phyloP scores from a whole-genome alignment of 2,113 vertebrate genomes.

The Philantomba maxwellii region DNA sequence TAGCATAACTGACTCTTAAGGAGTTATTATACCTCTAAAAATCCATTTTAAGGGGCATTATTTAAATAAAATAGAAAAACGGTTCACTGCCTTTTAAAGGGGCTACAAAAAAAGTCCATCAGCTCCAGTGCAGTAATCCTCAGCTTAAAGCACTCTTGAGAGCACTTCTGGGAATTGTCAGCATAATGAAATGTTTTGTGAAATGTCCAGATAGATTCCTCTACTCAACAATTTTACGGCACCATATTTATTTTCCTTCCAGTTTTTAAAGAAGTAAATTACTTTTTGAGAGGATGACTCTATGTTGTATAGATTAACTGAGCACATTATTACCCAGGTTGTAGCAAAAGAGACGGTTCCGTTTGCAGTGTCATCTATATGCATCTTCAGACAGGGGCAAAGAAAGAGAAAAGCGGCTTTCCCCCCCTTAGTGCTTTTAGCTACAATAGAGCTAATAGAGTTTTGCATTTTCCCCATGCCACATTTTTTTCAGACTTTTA shows the following conservation, averaged over 20 bases:
- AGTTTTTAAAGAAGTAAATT: conserved; percentile 81
- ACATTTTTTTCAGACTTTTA: conserved; percentile 65
- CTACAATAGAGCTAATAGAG: conserved; percentile 43
- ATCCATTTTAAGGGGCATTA: conserved; percentile 90
- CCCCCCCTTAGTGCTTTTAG: not conserved
- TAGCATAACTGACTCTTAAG: conserved; percentile 90
- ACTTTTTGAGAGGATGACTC: conserved; percentile 77
- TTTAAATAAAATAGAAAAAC: conserved; percentile 90
- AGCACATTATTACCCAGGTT: conserved; percentile 71
- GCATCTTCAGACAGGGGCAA: conserved; percentile 13
- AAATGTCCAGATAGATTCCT: conserved; percentile 87
- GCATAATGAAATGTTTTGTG: conserved; percentile 90
- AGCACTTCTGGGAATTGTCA: conserved; percentile 89
- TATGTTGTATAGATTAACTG: conserved; percentile 73
- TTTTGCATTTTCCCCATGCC: conserved; percentile 62
- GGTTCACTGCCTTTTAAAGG: conserved; percentile 89
- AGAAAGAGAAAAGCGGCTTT: not conserved
- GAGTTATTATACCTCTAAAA: conserved; percentile 90
- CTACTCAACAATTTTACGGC: conserved; percentile 83
- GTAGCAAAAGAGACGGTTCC: conserved; percentile 51
- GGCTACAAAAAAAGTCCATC: conserved; percentile 88
- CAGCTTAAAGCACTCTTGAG: conserved; percentile 87
- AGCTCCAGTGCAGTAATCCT: conserved; percentile 86
- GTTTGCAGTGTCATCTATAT: conserved; percentile 29
- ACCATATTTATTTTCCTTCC: conserved; percentile 84